Percentiles rank a stretch among this genome's conserved stretches.
Evolutionary conservation across 2,888 invertebrate species (phyloP).

Genomic region (Catocala sponsa): DNA sequence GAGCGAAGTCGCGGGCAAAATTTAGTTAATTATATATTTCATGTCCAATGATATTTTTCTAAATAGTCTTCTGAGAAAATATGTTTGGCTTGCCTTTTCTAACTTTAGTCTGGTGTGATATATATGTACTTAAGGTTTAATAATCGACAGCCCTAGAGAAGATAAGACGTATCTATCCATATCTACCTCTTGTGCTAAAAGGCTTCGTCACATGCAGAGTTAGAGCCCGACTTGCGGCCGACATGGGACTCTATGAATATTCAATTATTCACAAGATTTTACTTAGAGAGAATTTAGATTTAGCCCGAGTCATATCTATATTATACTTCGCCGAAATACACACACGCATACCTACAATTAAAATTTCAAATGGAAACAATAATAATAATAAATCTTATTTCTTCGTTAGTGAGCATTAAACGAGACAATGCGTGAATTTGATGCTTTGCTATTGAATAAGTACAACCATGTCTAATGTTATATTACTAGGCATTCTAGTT

Average conservation of each 20-base stretch:
- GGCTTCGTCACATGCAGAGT: constrained; percentile 72
- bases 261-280: constrained; percentile 82
- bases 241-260: constrained; percentile 80
- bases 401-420: too few relatives aligned
- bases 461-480: too few relatives aligned
- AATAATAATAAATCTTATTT: too few relatives aligned
- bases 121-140: background rate
- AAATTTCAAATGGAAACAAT: constrained; percentile 11
- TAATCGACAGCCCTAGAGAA: constrained; percentile 61
- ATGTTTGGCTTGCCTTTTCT: too few relatives aligned
- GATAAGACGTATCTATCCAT: constrained; percentile 52
- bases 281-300: constrained; percentile 73
- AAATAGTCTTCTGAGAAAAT: too few relatives aligned
- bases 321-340: constrained; percentile 30
- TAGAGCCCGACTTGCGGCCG: constrained; percentile 78
- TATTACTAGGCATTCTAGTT: too few relatives aligned
- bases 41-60: too few relatives aligned
- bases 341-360: constrained; percentile 9
- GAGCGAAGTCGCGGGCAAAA: too few relatives aligned
- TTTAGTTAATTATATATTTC: too few relatives aligned
- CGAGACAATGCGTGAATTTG: too few relatives aligned
- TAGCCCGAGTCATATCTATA: constrained; percentile 57
- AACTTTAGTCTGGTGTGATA: too few relatives aligned
- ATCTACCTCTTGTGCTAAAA: constrained; percentile 57
- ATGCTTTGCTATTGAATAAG: too few relatives aligned